Base-by-base conservation (phyloP, 2,797 vertebrate genomes). In the Muscicapa comitata region DNA sequence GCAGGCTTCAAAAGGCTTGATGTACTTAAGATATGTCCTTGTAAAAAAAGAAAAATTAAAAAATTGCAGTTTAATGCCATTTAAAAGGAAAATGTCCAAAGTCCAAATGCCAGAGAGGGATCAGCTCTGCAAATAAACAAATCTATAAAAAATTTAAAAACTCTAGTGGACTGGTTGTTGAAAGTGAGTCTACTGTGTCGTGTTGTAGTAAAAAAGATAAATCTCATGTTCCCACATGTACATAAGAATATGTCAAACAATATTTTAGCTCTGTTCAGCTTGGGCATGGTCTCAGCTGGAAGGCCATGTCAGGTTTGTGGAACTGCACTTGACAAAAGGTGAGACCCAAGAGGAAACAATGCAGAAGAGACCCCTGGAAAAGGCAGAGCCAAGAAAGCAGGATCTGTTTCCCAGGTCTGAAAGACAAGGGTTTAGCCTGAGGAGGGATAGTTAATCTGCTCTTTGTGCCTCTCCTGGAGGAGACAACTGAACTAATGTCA, bases 21-120 rank as follows among this genome's bases (percentile, higher is more conserved):
- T 29, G 4, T 20, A 24, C 62, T 48, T 71, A 25, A 74, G 10
- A 63, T 25, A 68, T 0, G 1, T 5, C 45, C 17, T 26, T 10
- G 3, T 3, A 2, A 19, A 54, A 51, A 17, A 57, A 14, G 3
- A 20, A 59, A n/a, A 70, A 24, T 0, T 6, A 35, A 37, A 55
- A 48, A 54, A 40, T 20, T 23, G 18, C 23, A 48, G 21, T 55
- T 55, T 25, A 26, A 29, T 4, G 2, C 18, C 19, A 29, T 82
- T 81, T 66, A 45, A 13, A 57, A 58, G 25, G 23, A 37, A 79
- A 82, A 54, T n/a, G 11, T 48, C 50, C 17, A 4, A 94, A 88
- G 45, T 37, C 14, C 13, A 51, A 62, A 59, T 82, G 18, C 26
- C 43, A 48, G 59, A 59, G 33, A 65, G 2, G 23, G 31, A 40